phyloP scores from a whole-genome alignment of 1,140 invertebrate genomes.

The Drosophila repleta region DNA sequence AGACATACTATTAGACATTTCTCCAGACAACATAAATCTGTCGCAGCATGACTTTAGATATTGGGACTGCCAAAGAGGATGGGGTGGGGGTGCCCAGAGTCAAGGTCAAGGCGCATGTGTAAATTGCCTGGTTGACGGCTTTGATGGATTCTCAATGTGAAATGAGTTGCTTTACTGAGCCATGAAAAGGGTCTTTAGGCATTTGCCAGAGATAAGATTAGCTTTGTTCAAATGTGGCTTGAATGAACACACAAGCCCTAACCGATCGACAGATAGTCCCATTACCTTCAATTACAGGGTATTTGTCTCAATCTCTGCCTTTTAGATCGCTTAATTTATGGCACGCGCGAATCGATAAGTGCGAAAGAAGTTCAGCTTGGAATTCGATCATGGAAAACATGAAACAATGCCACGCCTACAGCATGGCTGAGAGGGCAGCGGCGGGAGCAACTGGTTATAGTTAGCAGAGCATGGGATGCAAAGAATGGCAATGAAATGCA shows the following conservation, averaged over 20 bases:
- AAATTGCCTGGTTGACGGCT: conserved; percentile 47
- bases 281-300: conserved; percentile 10
- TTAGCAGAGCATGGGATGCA: conserved; percentile 19
- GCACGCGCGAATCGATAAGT: not conserved
- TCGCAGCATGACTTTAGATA: not conserved
- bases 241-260: not conserved
- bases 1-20: conserved; percentile 27
- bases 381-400: conserved; percentile 13
- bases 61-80: conserved; percentile 11
- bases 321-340: not conserved
- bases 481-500: conserved; percentile 23
- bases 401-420: not conserved
- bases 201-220: not conserved
- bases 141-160: conserved; percentile 53
- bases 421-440: not conserved
- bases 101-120: conserved; percentile 75
- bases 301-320: not conserved
- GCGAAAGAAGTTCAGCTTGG: not conserved
- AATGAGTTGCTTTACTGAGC: conserved; percentile 8
- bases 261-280: too few species aligned
- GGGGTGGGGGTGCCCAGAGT: conserved; percentile 5
- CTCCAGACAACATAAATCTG: conserved; percentile 73
- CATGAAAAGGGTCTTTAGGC: conserved; percentile 22
- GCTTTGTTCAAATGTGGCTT: not conserved
- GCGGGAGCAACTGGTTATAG: conserved; percentile 61